A percentile compares a stretch with the other conserved stretches of the same genome.
phyloP scores from a whole-genome alignment of 1,140 invertebrate genomes.

The Anoplophora glabripennis region DNA sequence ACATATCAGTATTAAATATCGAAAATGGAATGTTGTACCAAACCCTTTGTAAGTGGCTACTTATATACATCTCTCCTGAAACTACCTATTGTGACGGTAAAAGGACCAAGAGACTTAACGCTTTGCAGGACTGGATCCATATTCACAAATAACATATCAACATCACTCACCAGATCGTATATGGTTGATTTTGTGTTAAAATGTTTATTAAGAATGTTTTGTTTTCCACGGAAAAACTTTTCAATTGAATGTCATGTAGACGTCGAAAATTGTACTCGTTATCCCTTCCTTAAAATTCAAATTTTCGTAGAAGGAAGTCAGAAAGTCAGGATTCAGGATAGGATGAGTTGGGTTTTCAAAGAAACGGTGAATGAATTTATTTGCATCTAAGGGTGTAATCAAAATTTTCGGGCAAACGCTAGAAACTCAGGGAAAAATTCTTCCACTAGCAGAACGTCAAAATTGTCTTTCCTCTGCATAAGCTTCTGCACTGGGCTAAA shows the following conservation, averaged over 20 bases:
- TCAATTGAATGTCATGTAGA: not conserved
- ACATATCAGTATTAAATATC: too few relatives aligned
- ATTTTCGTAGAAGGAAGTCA: conserved; percentile 36
- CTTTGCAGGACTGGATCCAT: conserved; percentile 39
- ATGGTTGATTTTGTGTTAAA: not conserved
- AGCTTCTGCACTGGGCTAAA: conserved; percentile 26
- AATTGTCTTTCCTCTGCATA: conserved; percentile 34
- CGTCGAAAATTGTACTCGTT: conserved; percentile 22
- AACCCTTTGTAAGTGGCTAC: conserved; percentile 44
- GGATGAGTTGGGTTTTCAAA: conserved; percentile 51
- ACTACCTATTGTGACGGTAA: conserved; percentile 49
- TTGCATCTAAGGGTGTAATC: conserved; percentile 23
- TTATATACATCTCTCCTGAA: conserved; percentile 50
- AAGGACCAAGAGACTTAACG: conserved; percentile 49
- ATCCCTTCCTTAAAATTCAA: conserved; percentile 50
- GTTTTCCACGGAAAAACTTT: too few relatives aligned
- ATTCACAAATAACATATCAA: conserved; percentile 39
- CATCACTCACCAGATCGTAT: conserved; percentile 50
- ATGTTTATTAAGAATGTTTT: too few relatives aligned
- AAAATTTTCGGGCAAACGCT: conserved; percentile 38
- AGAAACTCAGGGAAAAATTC: conserved; percentile 28
- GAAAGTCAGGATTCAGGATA: conserved; percentile 47
- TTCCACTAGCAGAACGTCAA: conserved; percentile 45
- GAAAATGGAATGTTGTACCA: too few relatives aligned
- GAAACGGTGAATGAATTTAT: conserved; percentile 26